These are phyloP conservation scores for Drosophila pruinosa DNA, from an alignment of 1,140 invertebrate species.

Conservation along the genomic window DNA sequence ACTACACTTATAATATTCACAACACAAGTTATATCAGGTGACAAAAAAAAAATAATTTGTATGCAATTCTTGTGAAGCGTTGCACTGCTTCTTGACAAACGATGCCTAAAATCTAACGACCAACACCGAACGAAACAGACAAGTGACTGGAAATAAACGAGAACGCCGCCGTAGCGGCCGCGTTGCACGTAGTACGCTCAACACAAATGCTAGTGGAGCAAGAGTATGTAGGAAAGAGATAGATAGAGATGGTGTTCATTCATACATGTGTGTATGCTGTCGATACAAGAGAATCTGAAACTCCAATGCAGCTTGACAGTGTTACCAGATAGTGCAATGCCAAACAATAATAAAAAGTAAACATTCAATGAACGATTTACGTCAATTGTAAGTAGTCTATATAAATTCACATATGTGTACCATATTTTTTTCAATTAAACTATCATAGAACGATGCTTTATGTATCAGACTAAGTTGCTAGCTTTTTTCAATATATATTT, in stretches of 20 bases:
- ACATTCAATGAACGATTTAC: not conserved
- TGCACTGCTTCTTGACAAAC: slow-evolving; percentile 20
- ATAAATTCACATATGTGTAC: not conserved
- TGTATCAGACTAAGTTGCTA: not conserved
- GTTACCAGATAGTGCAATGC: slow-evolving; percentile 34
- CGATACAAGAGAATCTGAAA: slow-evolving; percentile 17
- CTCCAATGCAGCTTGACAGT: slow-evolving; percentile 34
- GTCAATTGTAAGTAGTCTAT: not conserved
- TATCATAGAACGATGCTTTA: not conserved
- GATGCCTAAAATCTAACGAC: slow-evolving; percentile 16
- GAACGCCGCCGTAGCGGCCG: slow-evolving; percentile 31
- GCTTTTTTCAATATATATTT: not conserved
- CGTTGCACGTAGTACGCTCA: slow-evolving; percentile 26
- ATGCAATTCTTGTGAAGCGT: not conserved
- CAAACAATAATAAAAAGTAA: slow-evolving; percentile 1
- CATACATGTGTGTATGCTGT: not conserved
- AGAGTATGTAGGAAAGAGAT: slow-evolving; percentile 22
- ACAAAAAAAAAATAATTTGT: slow-evolving; percentile 21
- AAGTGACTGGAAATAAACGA: slow-evolving; percentile 43
- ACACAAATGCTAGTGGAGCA: slow-evolving; percentile 14
- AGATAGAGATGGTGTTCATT: slow-evolving; percentile 24
- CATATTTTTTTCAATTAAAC: not conserved
- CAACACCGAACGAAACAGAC: slow-evolving; percentile 28
- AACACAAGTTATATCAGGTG: not conserved
- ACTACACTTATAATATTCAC: not conserved